These are phyloP conservation scores for Anguilla anguilla DNA, from an alignment of 2,797 vertebrate genomes.

Conservation along the genomic window DNA sequence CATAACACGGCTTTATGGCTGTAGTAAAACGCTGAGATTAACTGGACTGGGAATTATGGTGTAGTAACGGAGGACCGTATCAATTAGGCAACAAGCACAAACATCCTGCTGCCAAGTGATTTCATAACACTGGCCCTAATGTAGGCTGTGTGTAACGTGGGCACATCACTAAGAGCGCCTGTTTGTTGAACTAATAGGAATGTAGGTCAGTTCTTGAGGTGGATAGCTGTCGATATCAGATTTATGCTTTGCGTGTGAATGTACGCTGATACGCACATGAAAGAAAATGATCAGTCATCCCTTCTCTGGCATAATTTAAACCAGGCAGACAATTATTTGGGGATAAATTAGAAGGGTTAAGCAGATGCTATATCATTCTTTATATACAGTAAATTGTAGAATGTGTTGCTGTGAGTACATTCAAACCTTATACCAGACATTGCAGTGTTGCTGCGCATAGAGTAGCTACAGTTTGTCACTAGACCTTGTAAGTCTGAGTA, in stretches of 20 bases:
- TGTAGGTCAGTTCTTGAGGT: not conserved
- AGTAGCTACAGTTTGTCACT: too few relatives aligned
- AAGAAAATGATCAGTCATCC: not conserved
- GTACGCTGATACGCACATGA: not conserved
- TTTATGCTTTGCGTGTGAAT: not conserved
- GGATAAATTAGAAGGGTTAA: not conserved
- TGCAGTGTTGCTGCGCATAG: too few relatives aligned
- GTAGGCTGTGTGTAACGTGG: too few relatives aligned
- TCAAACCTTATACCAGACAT: too few relatives aligned
- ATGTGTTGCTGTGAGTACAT: too few relatives aligned
- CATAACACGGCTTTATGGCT: not conserved
- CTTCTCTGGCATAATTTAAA: not conserved
- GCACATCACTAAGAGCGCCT: not conserved
- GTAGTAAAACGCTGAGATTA: not conserved
- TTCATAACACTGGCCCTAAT: conserved; percentile 14
- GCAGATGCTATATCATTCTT: not conserved
- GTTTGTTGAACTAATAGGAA: not conserved
- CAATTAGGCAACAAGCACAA: not conserved
- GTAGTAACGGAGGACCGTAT: not conserved
- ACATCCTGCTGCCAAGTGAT: not conserved
- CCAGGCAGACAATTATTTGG: not conserved
- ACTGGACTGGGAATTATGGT: not conserved
- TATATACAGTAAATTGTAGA: not conserved
- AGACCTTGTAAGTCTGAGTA: too few relatives aligned
- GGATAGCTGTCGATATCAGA: not conserved